Evolutionary conservation across 92 coral and sea anemone genomes (phyloP).

Genomic region (Muricea muricata): DNA sequence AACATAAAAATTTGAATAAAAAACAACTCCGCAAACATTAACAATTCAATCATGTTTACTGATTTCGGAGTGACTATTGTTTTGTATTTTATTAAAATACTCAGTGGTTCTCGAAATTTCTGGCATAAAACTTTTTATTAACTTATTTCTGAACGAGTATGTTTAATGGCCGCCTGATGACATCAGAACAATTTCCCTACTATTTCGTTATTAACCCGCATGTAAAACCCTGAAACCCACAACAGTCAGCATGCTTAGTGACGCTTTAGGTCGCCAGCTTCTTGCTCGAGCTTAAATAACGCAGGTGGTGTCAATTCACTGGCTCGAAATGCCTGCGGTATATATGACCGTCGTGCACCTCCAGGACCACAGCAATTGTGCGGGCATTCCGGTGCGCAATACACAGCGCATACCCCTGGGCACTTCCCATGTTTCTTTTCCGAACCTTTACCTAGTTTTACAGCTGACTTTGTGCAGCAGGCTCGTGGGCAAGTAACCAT

Average conservation of each 20-base stretch:
- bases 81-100: too few species aligned
- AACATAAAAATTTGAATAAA: too few species aligned
- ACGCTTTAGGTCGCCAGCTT: constrained; percentile 45
- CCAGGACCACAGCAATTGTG: constrained; percentile 75
- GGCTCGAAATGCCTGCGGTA: constrained; percentile 48
- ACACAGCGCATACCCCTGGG: constrained; percentile 69
- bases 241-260: constrained; percentile 1
- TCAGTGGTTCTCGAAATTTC: too few species aligned
- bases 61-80: too few species aligned
- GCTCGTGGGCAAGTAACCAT: constrained; percentile 72
- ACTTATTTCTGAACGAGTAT: too few species aligned
- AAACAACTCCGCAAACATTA: too few species aligned
- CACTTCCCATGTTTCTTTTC: background rate
- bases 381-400: constrained; percentile 65
- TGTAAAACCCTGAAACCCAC: background rate
- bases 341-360: constrained; percentile 60
- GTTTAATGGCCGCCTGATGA: background rate
- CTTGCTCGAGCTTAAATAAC: constrained; percentile 27
- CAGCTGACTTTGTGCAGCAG: constrained; percentile 68
- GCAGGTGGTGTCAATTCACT: constrained; percentile 45
- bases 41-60: too few species aligned
- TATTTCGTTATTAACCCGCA: background rate
- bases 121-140: too few species aligned
- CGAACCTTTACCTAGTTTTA: background rate
- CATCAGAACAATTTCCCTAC: background rate